phyloP scores from a whole-genome alignment of 2,888 invertebrate genomes.

The Alsophila aescularia region DNA sequence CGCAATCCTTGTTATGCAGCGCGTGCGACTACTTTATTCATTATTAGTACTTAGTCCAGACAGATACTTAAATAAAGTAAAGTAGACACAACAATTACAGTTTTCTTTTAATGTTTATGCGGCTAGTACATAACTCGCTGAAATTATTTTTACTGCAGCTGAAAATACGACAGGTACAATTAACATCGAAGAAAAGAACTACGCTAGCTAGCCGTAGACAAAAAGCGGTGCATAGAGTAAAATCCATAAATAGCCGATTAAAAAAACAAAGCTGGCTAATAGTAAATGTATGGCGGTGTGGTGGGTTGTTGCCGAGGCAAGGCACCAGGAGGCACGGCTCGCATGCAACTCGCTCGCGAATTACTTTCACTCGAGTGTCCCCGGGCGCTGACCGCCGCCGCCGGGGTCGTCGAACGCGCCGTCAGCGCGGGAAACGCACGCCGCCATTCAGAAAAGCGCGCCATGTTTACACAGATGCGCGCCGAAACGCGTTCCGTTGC shows the following conservation, averaged over 20 bases:
- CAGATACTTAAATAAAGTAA: background rate
- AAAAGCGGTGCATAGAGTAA: conserved; percentile 19
- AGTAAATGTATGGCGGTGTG: conserved; percentile 22
- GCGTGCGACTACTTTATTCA: conserved; percentile 5
- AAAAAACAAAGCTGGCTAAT: conserved; percentile 27
- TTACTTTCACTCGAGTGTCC: conserved; percentile 83
- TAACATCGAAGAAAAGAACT: conserved; percentile 6
- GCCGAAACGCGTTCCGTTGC: conserved; percentile 81
- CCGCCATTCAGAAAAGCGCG: conserved; percentile 81
- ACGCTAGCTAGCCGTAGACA: conserved; percentile 11
- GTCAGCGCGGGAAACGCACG: conserved; percentile 77
- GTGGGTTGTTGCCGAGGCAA: conserved; percentile 8
- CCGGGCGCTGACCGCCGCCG: conserved; percentile 75
- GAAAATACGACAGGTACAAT: conserved; percentile 9
- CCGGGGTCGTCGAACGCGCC: conserved; percentile 72
- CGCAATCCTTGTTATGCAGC: conserved; percentile 20
- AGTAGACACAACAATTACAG: background rate
- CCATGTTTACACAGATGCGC: conserved; percentile 83
- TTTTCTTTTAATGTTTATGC: background rate
- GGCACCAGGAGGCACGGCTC: conserved; percentile 71
- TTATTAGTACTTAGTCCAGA: conserved; percentile 7
- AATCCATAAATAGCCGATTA: conserved; percentile 33
- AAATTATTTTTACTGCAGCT: background rate
- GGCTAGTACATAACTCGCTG: background rate
- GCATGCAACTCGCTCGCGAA: conserved; percentile 78